Evolutionary conservation across 2,797 vertebrate genomes (phyloP), one percentile per base, ranked within the genome.

Genomic region (Lutjanus argentimaculatus): DNA sequence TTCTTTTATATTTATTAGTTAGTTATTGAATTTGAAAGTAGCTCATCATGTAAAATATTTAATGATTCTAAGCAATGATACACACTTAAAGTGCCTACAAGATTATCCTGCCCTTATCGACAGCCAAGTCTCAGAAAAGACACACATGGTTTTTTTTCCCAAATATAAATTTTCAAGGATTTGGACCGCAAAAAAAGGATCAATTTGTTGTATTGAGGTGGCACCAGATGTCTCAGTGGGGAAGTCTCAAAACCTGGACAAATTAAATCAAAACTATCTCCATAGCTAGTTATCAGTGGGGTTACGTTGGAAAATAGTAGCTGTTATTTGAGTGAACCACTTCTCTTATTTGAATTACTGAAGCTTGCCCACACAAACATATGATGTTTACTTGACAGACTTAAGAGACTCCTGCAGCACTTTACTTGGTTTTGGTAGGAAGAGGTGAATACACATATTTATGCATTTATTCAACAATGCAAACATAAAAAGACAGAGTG

Each of bases 381-480:
- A 11, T 64, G 14, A 43, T 4, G 42, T 19, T 43, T 21, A 62
- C 8, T 4, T 6, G 10, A 62, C 42, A 49, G 25, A 36, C 48
- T 10, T 17, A n/a, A 59, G 17, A 48, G 15, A 58, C n/a, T 3
- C 9, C 19, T 16, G 48, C 15, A 49, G 36, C 19, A 21, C 36
- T 59, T 42, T 6, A 64, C 6, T 46, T 19, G 42, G 15, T 56
- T 12, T 45, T 36, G 6, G 25, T 16, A 53, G 42, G 43, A 43
- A 22, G 15, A 75, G 3, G 17, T 64, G 30, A 69, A 61, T 1
- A 21, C 4, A 25, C 10, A 43, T 0, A 43, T 68, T 42, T 43
- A 62, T 21, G 43, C 6, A 59, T 75, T 61, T 49, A 79, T 67
- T 62, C 69, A 61, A 36, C 67, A 36, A 57, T 52, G 61, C 40